Base-by-base conservation (phyloP, 2,113 vertebrate genomes). In the Lepus europaeus region DNA sequence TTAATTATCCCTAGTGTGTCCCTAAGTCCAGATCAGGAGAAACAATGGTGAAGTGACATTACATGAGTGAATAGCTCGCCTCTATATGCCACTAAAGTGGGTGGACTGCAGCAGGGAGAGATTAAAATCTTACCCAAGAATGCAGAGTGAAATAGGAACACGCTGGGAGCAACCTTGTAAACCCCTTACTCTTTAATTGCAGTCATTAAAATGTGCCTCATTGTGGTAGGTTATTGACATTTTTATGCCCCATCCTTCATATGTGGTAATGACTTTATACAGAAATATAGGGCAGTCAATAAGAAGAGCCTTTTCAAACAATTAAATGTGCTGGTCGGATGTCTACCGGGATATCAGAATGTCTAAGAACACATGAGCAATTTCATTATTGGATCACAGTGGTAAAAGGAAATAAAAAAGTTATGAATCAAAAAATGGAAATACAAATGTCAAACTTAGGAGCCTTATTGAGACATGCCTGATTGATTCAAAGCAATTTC, bases 271-370 rank as follows among this genome's bases (percentile, higher is more conserved):
- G 61, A 63, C 51, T 22, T 87, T 63, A 80, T n/a, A 49, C 59
- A 83, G 76, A 93, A 61, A 85, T 87, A 45, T 14, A 90, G 53
- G 76, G 53, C 20, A 23, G 68, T 94, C 89, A 63, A 70, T 92
- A 94, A 83, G 29, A 76, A 82, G 13, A 88, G 19, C 23, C 49
- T 90, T 79, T 96, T 33, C 77, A 68, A 27, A 88, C 73, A 87
- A 88, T 84, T 87, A 59, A 61, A 20, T 86, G 81, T 51, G 22
- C 6, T 23, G 22, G 31, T 61, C 66, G 87, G 51, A 51, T 76
- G 59, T 66, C 66, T 83, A 11, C 29, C 14, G 31, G 66, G 56
- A 45, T 84, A 76, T 10, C 53, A 66, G 25, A 80, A 56, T 93
- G 39, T 91, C 68, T 53, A 53, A 68, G 64, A 90, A 79, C 1